Conservation (phyloP, 1,140 invertebrate species). For the Drosophila nebulosa region DNA sequence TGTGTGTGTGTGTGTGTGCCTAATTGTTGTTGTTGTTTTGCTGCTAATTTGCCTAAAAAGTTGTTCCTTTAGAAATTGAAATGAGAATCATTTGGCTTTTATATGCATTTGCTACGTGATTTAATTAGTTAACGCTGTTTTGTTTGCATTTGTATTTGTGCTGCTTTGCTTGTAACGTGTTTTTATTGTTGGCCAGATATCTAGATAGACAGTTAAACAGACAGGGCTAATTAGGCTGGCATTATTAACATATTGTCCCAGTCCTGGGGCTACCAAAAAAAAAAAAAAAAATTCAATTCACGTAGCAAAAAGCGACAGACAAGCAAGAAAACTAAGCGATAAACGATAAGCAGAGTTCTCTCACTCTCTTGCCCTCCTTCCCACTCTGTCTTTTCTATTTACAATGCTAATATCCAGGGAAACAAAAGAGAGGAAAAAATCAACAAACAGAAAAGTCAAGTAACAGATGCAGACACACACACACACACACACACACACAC, state of each 20-base stretch:
- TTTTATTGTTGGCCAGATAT: background rate
- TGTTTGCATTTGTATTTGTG: slow-evolving; percentile 34
- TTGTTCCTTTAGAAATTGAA: slow-evolving; percentile 19
- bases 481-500: slow-evolving; percentile 7
- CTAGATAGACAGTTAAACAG: background rate
- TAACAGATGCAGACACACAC: background rate
- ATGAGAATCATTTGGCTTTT: slow-evolving; percentile 51
- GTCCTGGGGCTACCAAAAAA: background rate
- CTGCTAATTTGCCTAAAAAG: slow-evolving; percentile 67
- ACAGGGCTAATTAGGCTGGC: slow-evolving; percentile 56
- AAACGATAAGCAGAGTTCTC: slow-evolving; percentile 24
- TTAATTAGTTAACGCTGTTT: slow-evolving; percentile 65
- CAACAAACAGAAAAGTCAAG: background rate
- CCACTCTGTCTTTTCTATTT: background rate
- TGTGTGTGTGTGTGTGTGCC: background rate
- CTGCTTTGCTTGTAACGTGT: background rate
- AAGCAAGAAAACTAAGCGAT: slow-evolving; percentile 13
- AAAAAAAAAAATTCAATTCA: background rate
- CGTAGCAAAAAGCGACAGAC: background rate
- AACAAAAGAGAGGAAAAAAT: background rate
- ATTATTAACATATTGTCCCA: slow-evolving; percentile 63
- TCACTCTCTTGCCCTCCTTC: too few species aligned
- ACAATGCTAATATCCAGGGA: slow-evolving; percentile 22
- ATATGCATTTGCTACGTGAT: slow-evolving; percentile 76
- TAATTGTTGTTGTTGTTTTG: slow-evolving; percentile 42